These are phyloP conservation scores for Hemibagrus wyckioides DNA, from an alignment of 2,113 vertebrate species.

Conservation along the genomic window DNA sequence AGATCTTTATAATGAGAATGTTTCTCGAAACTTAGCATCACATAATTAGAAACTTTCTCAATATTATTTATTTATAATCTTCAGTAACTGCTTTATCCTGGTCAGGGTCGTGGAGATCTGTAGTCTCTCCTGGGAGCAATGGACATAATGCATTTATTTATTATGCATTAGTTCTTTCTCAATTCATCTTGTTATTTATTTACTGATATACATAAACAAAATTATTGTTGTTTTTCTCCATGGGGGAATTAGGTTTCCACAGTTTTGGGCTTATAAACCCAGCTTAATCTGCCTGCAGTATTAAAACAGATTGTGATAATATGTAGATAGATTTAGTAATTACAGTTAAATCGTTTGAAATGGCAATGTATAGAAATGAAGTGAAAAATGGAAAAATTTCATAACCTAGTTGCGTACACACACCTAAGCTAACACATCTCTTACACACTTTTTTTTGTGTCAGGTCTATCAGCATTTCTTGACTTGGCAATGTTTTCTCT, in stretches of 20 bases:
- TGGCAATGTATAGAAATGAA: too few relatives aligned
- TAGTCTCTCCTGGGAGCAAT: background rate
- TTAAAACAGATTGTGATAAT: background rate
- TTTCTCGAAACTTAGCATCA: background rate
- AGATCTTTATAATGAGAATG: background rate
- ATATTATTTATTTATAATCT: constrained; percentile 11
- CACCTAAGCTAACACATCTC: too few relatives aligned
- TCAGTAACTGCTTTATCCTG: background rate
- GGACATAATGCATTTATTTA: background rate
- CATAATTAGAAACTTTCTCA: background rate
- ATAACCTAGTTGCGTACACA: too few relatives aligned
- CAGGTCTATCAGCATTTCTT: too few relatives aligned
- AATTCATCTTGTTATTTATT: background rate
- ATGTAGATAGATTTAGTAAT: too few relatives aligned
- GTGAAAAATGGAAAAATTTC: too few relatives aligned
- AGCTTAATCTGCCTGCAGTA: background rate
- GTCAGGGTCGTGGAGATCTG: background rate
- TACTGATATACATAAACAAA: background rate
- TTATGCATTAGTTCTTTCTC: constrained; percentile 1
- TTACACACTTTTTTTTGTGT: too few relatives aligned
- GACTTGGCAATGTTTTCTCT: too few relatives aligned
- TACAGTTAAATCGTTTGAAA: too few relatives aligned
- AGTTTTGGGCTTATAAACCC: background rate
- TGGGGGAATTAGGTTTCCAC: background rate
- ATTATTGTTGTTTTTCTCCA: background rate